Base-by-base conservation (phyloP, 2,113 vertebrate genomes). In the Thinocorus orbignyianus region DNA sequence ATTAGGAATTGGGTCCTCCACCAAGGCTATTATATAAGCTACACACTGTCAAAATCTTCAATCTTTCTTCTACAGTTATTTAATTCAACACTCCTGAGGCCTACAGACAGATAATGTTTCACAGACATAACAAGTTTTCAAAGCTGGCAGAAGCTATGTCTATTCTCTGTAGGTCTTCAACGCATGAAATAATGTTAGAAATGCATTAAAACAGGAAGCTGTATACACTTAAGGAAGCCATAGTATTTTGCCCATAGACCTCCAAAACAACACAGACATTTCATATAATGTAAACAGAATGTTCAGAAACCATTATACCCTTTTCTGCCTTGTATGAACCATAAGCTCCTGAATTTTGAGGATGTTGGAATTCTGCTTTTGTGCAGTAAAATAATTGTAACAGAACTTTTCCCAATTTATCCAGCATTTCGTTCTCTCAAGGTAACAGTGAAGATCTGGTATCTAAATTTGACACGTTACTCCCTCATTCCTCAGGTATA, bases 211-310 rank as follows among this genome's bases (percentile, higher is more conserved):
- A 91, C 0, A 86, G 23, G 19, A 74, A 57, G 37, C 17, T 60
- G 9, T 17, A 51, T n/a, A 73, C 6, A 28, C 18, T 60, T 64
- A 37, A 51, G 37, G n/a, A 54, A 51, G 30, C 44, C 44, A 60
- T 5, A 61, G 3, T 46, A 39, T n/a, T 86, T 66, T 82, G 9
- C 33, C 31, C 17, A 74, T 28, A 61, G 65, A 46, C 6, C 7
- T 60, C 18, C 35, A 68, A 68, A 73, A 33, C 17, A 79, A 42
- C 3, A 85, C 1, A 6, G 13, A 25, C 26, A 42, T 49, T 66
- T 66, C 23, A 52, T 4, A 0, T 13, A 49, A 64, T 0, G 6
- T 10, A 46, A 74, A 18, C 1, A 42, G 18, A 54, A 55, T 18
- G 22, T 39, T 77, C 64, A 81, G 33, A 86, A 87, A 80, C 6